Evolutionary conservation across 1,140 invertebrate species (phyloP).

Genomic region (Lepidotrigona ventralis): DNA sequence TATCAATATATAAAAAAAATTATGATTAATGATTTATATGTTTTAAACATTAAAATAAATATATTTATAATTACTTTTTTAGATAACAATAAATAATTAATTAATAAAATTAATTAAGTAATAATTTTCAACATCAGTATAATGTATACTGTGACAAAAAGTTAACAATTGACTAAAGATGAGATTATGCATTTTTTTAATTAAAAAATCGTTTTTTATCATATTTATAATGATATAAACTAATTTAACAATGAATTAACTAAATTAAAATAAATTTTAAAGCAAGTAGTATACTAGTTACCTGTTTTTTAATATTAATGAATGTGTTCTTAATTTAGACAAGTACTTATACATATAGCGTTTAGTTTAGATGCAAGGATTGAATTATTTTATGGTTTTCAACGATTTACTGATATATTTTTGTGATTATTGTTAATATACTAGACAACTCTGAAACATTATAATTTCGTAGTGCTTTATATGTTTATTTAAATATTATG

Average conservation of each 20-base stretch:
- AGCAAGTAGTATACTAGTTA: not conserved
- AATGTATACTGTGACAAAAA: not conserved
- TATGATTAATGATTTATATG: not conserved
- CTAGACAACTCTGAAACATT: not conserved
- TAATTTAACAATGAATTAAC: conserved; percentile 2
- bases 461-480: not conserved
- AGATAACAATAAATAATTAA: not conserved
- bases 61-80: not conserved
- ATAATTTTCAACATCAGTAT: not conserved
- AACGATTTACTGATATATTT: conserved; percentile 21
- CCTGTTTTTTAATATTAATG: not conserved
- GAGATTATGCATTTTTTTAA: not conserved
- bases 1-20: not conserved
- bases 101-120: not conserved
- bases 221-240: conserved; percentile 7
- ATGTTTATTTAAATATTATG: not conserved
- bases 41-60: not conserved
- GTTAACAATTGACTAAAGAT: not conserved
- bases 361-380: not conserved
- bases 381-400: not conserved
- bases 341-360: not conserved
- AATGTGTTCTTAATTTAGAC: conserved; percentile 8
- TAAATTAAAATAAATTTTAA: not conserved
- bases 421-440: conserved; percentile 4
- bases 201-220: not conserved